Conservation (phyloP, 2,888 invertebrate species). For the Tenthredo distinguenda region DNA sequence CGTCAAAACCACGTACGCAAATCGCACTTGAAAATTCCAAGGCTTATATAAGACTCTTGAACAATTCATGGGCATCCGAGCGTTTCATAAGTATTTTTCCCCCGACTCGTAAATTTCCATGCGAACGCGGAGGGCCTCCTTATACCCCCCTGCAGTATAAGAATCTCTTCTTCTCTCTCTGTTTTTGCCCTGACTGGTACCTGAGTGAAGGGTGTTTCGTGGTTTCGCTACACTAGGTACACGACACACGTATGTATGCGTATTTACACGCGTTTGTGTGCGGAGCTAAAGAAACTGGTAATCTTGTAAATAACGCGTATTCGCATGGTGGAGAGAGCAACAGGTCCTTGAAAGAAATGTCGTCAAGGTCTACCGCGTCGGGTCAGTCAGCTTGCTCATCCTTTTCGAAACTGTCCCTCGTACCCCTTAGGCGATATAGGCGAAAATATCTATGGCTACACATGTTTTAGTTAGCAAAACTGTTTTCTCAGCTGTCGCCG, state of each 20-base stretch:
- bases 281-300: constrained; percentile 31
- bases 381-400: neutral
- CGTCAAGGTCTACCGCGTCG: constrained; percentile 4
- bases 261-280: neutral
- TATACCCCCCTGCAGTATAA: neutral
- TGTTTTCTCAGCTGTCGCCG: neutral
- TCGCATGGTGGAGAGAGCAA: constrained; percentile 17
- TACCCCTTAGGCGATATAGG: neutral
- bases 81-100: constrained; percentile 39
- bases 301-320: constrained; percentile 23
- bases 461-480: neutral
- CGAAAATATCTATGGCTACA: neutral
- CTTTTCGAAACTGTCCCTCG: neutral
- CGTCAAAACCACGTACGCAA: constrained; percentile 42
- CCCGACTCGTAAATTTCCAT: constrained; percentile 43
- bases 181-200: neutral
- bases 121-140: constrained; percentile 22
- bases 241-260: neutral
- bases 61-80: constrained; percentile 41
- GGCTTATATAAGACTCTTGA: constrained; percentile 24
- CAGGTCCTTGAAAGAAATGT: constrained; percentile 44
- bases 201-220: constrained; percentile 35
- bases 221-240: constrained; percentile 14
- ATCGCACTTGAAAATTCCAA: constrained; percentile 44
- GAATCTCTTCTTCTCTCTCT: neutral